Base-by-base conservation (phyloP, 2,797 vertebrate genomes). In the Sphaeramia orbicularis region DNA sequence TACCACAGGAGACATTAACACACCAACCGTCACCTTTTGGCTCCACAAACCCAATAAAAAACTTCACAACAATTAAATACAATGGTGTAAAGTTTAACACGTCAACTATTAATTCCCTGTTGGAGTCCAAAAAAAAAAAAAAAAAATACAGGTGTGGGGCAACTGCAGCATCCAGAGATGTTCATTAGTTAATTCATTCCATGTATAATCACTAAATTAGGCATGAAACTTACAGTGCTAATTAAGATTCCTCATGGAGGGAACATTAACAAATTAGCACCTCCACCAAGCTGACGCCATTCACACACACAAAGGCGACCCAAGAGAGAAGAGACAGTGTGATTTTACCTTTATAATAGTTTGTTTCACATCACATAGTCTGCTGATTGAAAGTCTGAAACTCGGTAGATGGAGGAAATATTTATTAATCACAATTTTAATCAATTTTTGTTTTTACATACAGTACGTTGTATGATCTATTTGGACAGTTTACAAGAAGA, bases 201-300 rank as follows among this genome's bases (percentile, higher is more conserved):
- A 73, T 65, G 37, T 32, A 51, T 86, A 90, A 93, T 92, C 84
- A 91, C 88, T 88, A 91, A 93, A 94, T 93, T 91, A 93, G 88
- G 84, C 91, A 76, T 86, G 87, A 91, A 92, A 90, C 89, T 88
- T 88, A 76, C 89, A 83, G 71, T 65, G 75, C 84, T 93, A 94
- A 94, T 94, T 95, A 94, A 90, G 88, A 90, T 69, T 91, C 86
- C 85, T 86, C 85, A 86, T 59, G 58, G 86, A 92, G 87, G 73
- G 76, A 91, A 91, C 76, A 86, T 86, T 90, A 92, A 82, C 91
- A 93, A 92, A 93, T 93, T 93, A 91, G 83, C 91, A 93, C 91
- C 83, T 92, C 69, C 55, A 45, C 63, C 8, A 70, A 83, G 91
- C 71, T 36, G 78, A 49, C 35, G 73, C 63, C 63, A 71, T 80